Conservation (phyloP, 2,113 vertebrate species). For the Corythornis cristatus region DNA sequence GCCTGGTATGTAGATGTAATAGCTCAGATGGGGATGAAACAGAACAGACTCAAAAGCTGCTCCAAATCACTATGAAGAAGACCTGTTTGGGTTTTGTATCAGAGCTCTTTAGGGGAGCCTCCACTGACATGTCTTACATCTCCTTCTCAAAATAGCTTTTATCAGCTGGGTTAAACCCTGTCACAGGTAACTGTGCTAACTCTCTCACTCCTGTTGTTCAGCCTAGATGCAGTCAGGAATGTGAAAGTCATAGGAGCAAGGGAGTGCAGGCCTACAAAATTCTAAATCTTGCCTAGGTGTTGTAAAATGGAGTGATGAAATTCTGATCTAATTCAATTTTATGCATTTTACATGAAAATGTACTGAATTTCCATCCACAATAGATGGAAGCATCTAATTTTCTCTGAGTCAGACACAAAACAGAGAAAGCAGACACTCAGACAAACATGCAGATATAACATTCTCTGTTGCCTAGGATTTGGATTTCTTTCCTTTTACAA, state of each 20-base stretch:
- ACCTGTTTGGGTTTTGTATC: accelerated
- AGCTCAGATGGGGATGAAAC: neutral
- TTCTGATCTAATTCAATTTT: neutral
- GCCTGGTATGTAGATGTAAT: too few species aligned
- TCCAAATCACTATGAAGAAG: neutral
- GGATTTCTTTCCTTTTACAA: neutral
- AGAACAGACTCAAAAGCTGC: neutral
- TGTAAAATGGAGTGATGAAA: neutral
- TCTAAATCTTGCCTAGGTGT: neutral
- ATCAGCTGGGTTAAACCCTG: neutral
- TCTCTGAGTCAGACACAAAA: neutral
- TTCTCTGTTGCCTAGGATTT: neutral
- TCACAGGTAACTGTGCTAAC: neutral
- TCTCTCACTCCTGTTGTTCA: neutral
- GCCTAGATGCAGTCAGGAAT: neutral
- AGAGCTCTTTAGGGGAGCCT: neutral
- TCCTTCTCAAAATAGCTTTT: neutral
- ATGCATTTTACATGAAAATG: neutral
- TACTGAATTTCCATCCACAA: neutral
- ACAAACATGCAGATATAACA: neutral
- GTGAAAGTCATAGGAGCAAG: neutral
- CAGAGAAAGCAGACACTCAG: neutral
- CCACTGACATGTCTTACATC: neutral
- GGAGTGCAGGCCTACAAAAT: neutral
- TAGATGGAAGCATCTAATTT: neutral